Evolutionary conservation across 2,888 invertebrate genomes (phyloP).

Genomic region (Dryomyza anilis): DNA sequence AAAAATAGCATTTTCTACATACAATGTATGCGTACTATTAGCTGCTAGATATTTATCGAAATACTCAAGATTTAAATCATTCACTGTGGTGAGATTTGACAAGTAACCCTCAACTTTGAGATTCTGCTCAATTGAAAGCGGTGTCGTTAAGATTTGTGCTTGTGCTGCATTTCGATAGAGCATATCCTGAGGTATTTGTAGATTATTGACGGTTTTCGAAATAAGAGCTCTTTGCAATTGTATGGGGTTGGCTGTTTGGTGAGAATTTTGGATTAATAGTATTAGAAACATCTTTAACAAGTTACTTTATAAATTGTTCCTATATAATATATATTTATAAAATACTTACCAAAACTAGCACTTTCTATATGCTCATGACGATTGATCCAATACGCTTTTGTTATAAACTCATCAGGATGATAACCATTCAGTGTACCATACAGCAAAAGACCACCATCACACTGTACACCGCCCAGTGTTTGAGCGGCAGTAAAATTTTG

Average conservation of each 20-base stretch:
- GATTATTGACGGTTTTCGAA: conserved; percentile 51
- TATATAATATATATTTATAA: neutral
- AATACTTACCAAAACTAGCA: conserved; percentile 59
- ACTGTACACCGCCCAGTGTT: conserved; percentile 41
- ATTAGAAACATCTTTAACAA: neutral
- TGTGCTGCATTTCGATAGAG: conserved; percentile 50
- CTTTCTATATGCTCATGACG: conserved; percentile 61
- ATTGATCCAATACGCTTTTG: conserved; percentile 63
- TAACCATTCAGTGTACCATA: conserved; percentile 60
- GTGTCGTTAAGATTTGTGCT: conserved; percentile 38
- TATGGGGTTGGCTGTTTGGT: conserved; percentile 47
- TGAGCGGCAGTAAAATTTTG: conserved; percentile 55
- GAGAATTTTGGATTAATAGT: no score
- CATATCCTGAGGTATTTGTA: conserved; percentile 62
- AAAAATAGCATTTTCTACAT: conserved; percentile 61
- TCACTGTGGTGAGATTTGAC: conserved; percentile 43
- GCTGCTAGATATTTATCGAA: conserved; percentile 43
- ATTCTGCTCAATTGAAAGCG: conserved; percentile 39
- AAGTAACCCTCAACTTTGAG: conserved; percentile 37
- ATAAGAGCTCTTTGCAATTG: conserved; percentile 43
- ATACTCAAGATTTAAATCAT: conserved; percentile 42
- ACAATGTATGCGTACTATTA: conserved; percentile 37
- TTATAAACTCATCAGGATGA: conserved; percentile 59
- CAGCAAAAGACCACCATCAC: conserved; percentile 41
- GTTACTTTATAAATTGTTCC: no score